Percentiles rank a stretch among this genome's conserved stretches.
Evolutionary conservation across 2,113 vertebrate genomes (phyloP).

Genomic region (Hippocampus comes): DNA sequence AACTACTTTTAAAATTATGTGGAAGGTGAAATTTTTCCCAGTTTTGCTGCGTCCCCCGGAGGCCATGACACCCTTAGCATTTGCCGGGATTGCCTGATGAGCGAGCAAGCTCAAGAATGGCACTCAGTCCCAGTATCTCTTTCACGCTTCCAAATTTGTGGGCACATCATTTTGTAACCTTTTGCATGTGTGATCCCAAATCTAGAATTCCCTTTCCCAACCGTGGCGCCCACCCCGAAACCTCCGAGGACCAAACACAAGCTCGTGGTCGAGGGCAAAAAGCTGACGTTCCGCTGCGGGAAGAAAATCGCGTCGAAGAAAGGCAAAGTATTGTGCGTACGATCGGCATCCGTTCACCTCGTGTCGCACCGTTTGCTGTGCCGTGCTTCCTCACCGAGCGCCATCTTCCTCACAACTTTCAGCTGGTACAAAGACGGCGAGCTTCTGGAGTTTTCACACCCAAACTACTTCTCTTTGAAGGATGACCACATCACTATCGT

Average conservation of each 20-base stretch:
- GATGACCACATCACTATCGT: slow-evolving; percentile 90
- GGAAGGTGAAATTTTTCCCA: too few species aligned
- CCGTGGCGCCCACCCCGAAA: slow-evolving; percentile 75
- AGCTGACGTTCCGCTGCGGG: slow-evolving; percentile 90
- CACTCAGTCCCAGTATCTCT: not conserved
- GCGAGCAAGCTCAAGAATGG: not conserved
- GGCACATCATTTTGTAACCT: not conserved
- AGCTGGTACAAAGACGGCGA: slow-evolving; percentile 98
- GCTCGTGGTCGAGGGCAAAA: slow-evolving; percentile 86
- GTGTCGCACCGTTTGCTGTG: not conserved
- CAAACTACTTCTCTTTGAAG: slow-evolving; percentile 86
- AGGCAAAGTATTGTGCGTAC: slow-evolving; percentile 93
- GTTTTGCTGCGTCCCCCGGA: too few species aligned
- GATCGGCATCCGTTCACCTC: not conserved
- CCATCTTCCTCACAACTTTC: slow-evolving; percentile 22
- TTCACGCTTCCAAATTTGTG: not conserved
- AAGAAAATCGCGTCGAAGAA: slow-evolving; percentile 91
- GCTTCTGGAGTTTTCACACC: slow-evolving; percentile 88
- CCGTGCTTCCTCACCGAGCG: not conserved
- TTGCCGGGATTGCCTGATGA: not conserved
- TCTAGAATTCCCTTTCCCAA: slow-evolving; percentile 91
- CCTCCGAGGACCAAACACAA: slow-evolving; percentile 88
- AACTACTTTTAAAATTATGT: too few species aligned
- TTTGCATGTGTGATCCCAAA: slow-evolving; percentile 1
- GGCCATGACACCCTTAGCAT: too few species aligned